Base-by-base conservation (phyloP, 2,888 invertebrate species). In the Aspidapion aeneum region DNA sequence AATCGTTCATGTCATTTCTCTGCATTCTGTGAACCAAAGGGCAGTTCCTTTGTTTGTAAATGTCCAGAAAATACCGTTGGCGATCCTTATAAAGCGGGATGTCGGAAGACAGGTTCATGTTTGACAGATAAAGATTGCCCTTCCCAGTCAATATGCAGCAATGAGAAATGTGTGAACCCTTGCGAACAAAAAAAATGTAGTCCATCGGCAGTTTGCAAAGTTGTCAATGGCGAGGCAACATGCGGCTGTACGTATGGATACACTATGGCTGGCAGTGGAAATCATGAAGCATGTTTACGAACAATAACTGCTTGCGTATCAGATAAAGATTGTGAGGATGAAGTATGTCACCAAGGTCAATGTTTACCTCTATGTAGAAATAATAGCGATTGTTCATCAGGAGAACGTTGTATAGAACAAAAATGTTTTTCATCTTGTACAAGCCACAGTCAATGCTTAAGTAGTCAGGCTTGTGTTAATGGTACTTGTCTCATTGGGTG, bases 401-500 rank as follows among this genome's bases (percentile, higher is more conserved):
- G 91, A 19, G 94, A 95, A 75, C 83, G 86, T 69, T 96, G 95
- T 76, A 77, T 87, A 1, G 86, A 90, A 70, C 93, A 88, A 75
- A 86, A 90, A 68, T 96, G 95, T 74, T 84, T 87, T 65, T 83
- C 88, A n/a, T 87, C 92, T 63, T 95, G 96, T 71, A 85, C 85
- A 58, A 88, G 90, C 62, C 92, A 95, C 76, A 86, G 87, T 56
- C 93, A 94, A 75, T 96, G 96, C 77, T 85, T 89, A 58, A 79
- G 82, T 21, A 88, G 89, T 58, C 88, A 94, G 80, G 93, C 94
- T 12, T 96, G 96, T 75, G 84, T 91, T 16, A 86, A 84, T 66
- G 92, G 91, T 3, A 85, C 89, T 65, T 96, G 96, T 75, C 80
- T 89, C 1, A 82, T 94, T 63, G 96, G 96, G 19, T 96, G 96